Evolutionary conservation across 2,888 invertebrate genomes (phyloP).

Genomic region (Pollenia angustigena): DNA sequence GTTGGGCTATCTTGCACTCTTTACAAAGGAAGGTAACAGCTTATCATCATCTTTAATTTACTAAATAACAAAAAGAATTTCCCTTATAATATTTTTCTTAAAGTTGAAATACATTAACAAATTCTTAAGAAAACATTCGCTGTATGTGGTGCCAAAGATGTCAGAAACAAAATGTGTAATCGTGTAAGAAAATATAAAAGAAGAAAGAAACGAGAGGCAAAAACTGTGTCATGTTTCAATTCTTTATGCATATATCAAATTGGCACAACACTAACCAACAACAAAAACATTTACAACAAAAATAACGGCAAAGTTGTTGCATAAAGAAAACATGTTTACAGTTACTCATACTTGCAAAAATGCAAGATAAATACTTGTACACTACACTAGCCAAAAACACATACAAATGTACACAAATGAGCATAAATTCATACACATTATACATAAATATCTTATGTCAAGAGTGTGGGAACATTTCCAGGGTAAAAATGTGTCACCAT

Average conservation of each 20-base stretch:
- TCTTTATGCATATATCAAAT: conserved; percentile 16
- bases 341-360: neutral
- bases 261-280: conserved; percentile 26
- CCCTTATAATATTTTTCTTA: neutral
- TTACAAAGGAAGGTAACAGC: too few species aligned
- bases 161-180: conserved; percentile 2
- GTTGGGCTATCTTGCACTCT: too few species aligned
- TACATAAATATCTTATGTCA: neutral
- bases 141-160: conserved; percentile 7
- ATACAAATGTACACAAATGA: too few species aligned
- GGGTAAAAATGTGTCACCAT: neutral
- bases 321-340: conserved; percentile 14
- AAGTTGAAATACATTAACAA: neutral
- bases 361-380: neutral
- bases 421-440: neutral
- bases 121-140: neutral
- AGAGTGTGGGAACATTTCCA: neutral
- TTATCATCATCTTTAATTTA: too few species aligned
- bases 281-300: neutral
- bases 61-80: neutral
- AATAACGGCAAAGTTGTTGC: neutral
- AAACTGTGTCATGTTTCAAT: conserved; percentile 38
- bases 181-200: neutral
- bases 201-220: neutral
- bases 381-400: neutral